Evolutionary conservation across 2,888 invertebrate species (phyloP), one percentile per base, ranked within the genome.

Genomic region (Sinotaia quadrata): DNA sequence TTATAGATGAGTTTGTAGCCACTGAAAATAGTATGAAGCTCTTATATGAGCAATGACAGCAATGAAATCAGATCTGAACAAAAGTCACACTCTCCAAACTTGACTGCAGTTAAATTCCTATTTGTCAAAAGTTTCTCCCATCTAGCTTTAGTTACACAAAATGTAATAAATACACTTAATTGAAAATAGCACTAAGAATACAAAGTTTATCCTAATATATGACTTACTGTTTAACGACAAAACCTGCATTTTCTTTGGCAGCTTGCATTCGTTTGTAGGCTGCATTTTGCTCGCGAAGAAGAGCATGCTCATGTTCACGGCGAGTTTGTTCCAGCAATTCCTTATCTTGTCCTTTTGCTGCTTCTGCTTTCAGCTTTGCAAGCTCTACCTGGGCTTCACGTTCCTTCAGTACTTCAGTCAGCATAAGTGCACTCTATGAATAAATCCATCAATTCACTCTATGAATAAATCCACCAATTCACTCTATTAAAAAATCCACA

Each of bases 331-430:
- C 79, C 31, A 82, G 65, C 77, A 79, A 83, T 49, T 84, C 83
- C 37, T 75, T 67, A 56, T 87, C 87, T 66, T 81, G 74, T 7
- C 81, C 83, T 41, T 76, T 74, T 24, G 67, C 78, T 4, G 83
- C 86, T 60, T 74, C 71, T 44, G 75, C 82, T 75, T 81, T 83
- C 52, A 87, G 75, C 56, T 78, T 74, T 65, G 87, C 87, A 58
- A 88, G 77, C 69, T 88, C 88, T 7, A 88, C 54, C 74, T 88
- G 88, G 34, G 88, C 88, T 49, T 88, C 88, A 27, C 88, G 80
- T 72, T 88, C 88, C 72, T 88, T 88, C 66, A 88, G 75, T 5
- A 88, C 87, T 73, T 88, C 88, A 4, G 87, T 84, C 63, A 87
- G 74, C 76, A 82, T 75, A 62, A 88, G 74, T 4, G 88, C 88